Percentiles rank a stretch among this genome's conserved stretches.
Evolutionary conservation across 2,797 vertebrate species (phyloP).

Genomic region (Aulostomus chinensis): DNA sequence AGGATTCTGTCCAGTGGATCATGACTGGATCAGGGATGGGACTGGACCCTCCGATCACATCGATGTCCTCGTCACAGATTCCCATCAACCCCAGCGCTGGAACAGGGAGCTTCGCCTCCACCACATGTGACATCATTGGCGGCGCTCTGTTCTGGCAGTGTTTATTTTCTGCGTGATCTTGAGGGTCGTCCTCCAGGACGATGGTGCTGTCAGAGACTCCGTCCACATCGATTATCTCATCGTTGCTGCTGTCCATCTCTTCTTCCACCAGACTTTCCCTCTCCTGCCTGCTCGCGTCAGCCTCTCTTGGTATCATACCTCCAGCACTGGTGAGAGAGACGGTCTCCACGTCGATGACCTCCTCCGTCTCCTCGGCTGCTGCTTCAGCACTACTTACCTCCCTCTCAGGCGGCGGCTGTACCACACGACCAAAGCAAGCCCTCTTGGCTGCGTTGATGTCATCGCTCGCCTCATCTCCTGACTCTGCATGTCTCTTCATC

Average conservation of each 20-base stretch:
- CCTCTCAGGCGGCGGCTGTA: too few relatives aligned
- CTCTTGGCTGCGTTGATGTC: constrained; percentile 26
- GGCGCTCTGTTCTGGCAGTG: neutral
- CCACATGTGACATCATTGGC: too few relatives aligned
- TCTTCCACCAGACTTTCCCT: neutral
- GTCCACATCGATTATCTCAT: constrained; percentile 27
- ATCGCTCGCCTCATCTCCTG: neutral
- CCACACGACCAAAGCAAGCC: constrained; percentile 7
- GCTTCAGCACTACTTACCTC: too few relatives aligned
- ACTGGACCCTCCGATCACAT: constrained; percentile 45
- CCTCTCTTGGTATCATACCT: neutral
- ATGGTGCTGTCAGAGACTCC: constrained; percentile 1
- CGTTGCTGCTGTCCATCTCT: neutral
- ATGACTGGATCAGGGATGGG: constrained; percentile 21
- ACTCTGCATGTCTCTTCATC: constrained; percentile 31
- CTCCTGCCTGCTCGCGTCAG: too few relatives aligned
- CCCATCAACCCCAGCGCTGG: neutral
- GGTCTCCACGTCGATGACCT: constrained; percentile 8
- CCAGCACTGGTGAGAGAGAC: neutral
- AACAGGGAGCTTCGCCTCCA: too few relatives aligned
- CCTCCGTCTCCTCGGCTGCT: neutral
- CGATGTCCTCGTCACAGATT: constrained; percentile 27
- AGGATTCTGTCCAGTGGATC: constrained; percentile 43
- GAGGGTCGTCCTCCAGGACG: neutral
- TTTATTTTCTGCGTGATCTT: neutral